Evolutionary conservation across 2,113 vertebrate species (phyloP).

Genomic region (Solea solea): DNA sequence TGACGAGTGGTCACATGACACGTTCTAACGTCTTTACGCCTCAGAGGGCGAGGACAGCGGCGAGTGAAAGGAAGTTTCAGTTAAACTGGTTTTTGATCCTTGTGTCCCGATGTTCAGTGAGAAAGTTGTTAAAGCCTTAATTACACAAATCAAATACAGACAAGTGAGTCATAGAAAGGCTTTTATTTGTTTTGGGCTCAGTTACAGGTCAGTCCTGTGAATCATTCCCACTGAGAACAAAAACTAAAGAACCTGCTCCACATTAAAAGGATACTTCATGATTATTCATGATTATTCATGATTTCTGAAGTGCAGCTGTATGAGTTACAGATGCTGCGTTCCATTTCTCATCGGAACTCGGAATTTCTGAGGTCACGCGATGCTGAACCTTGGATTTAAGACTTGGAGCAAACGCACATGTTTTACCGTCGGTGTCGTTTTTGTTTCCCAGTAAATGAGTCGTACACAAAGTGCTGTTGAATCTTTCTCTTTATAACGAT

Average conservation of each 20-base stretch:
- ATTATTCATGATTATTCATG: no score
- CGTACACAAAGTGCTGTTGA: no score
- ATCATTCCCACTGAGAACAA: slow-evolving; percentile 7
- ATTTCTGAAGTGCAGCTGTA: no score
- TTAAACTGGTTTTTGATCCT: slow-evolving; percentile 44
- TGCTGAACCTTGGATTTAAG: no score
- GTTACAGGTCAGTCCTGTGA: slow-evolving; percentile 33
- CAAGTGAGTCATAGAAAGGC: background rate
- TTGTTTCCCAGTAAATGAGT: no score
- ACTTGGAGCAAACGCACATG: no score
- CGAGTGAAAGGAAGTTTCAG: slow-evolving; percentile 15
- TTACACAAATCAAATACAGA: background rate
- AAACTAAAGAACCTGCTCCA: background rate
- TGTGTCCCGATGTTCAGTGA: background rate
- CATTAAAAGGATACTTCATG: background rate
- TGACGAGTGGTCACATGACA: background rate
- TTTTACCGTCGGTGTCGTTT: no score
- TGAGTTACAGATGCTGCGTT: no score
- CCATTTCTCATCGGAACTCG: no score
- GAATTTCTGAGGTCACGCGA: no score
- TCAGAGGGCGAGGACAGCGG: background rate
- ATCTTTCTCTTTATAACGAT: no score
- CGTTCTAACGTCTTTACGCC: slow-evolving; percentile 1
- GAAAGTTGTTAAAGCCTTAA: background rate
- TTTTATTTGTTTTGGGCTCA: slow-evolving; percentile 25